Conservation (phyloP, 2,888 invertebrate genomes). For the Carcina quercana region DNA sequence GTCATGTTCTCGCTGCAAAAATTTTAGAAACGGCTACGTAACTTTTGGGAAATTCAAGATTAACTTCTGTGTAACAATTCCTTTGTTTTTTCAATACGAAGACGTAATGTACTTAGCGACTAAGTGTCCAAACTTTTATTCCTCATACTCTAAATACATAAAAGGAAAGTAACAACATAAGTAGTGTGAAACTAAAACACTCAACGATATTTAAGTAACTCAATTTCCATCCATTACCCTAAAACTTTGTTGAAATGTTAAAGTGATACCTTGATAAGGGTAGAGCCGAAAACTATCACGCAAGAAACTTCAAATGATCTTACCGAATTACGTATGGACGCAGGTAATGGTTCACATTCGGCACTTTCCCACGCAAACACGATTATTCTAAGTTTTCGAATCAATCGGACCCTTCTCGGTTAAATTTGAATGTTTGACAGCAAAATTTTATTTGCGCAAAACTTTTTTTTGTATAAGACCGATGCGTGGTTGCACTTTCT, state of each 20-base stretch:
- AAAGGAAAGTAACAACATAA: too few species aligned
- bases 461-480: conserved; percentile 38
- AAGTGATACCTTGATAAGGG: conserved; percentile 14
- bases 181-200: too few species aligned
- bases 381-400: conserved; percentile 37
- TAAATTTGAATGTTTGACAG: conserved; percentile 62
- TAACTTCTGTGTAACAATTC: too few species aligned
- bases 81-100: too few species aligned
- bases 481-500: conserved; percentile 57
- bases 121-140: too few species aligned
- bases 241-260: conserved; percentile 11
- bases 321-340: conserved; percentile 10
- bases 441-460: conserved; percentile 65
- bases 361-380: conserved; percentile 52
- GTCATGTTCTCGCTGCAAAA: too few species aligned
- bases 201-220: too few species aligned
- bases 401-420: conserved; percentile 48
- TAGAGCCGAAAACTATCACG: conserved; percentile 9
- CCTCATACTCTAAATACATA: too few species aligned
- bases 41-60: too few species aligned
- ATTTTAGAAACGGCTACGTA: too few species aligned
- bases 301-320: conserved; percentile 2
- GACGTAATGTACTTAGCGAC: too few species aligned
- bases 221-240: conserved; percentile 9
- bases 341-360: conserved; percentile 29